Conservation (phyloP, 2,797 vertebrate genomes). For the Vespertilio murinus region DNA sequence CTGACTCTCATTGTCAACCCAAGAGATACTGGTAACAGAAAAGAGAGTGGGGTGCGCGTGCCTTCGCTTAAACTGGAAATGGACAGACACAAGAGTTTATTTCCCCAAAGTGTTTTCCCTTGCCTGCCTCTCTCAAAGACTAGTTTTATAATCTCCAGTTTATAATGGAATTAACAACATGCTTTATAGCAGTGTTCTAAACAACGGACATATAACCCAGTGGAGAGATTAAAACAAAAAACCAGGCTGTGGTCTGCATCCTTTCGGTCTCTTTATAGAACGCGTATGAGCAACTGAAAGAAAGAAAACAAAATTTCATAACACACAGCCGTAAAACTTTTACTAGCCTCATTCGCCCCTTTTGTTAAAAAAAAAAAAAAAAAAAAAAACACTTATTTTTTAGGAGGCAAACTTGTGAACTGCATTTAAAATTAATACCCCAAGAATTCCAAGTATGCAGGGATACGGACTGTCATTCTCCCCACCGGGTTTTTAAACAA, state of each 20-base stretch:
- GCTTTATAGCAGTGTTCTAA: neutral
- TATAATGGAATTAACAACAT: conserved; percentile 4
- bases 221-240: neutral
- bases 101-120: conserved; percentile 2
- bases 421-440: conserved; percentile 63
- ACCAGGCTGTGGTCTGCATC: neutral
- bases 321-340: conserved; percentile 44
- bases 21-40: conserved; percentile 6
- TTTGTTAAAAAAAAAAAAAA: too few relatives aligned
- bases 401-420: conserved; percentile 62
- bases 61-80: conserved; percentile 37
- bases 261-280: conserved; percentile 9
- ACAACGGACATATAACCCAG: neutral
- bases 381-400: neutral
- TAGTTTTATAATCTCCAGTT: neutral
- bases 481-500: conserved; percentile 60
- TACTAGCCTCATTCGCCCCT: neutral
- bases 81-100: conserved; percentile 56
- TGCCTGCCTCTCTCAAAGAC: neutral
- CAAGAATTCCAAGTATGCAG: conserved; percentile 68
- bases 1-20: neutral
- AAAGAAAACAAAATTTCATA: conserved; percentile 45
- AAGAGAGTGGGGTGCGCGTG: neutral
- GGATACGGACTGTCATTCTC: conserved; percentile 45
- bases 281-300: neutral